Conservation (phyloP, 2,113 vertebrate species). For the Butorides virescens region DNA sequence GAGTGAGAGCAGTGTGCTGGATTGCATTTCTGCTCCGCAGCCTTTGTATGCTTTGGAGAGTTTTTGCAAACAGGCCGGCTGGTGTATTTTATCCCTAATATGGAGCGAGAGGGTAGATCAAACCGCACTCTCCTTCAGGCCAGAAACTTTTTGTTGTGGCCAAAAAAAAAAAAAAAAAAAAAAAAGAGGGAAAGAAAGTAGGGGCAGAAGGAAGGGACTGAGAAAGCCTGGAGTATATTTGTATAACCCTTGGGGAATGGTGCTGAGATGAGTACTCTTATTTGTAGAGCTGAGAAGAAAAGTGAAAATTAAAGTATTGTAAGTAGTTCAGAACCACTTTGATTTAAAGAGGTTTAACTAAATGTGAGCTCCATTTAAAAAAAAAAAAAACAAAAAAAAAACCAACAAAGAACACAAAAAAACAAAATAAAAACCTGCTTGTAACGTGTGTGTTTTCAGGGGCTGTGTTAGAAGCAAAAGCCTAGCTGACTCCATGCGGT, state of each 20-base stretch:
- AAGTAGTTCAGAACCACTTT: not conserved
- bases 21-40: slow-evolving; percentile 51
- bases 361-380: not conserved
- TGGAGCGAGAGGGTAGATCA: not conserved
- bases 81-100: slow-evolving; percentile 49
- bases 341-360: slow-evolving; percentile 21
- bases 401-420: too few species aligned
- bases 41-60: slow-evolving; percentile 53
- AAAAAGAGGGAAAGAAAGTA: not conserved
- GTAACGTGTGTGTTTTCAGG: not conserved
- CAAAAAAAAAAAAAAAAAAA: not conserved
- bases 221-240: not conserved
- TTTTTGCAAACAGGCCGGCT: slow-evolving; percentile 53
- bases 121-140: slow-evolving; percentile 30
- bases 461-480: slow-evolving; percentile 6
- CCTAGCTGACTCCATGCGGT: not conserved
- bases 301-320: slow-evolving; percentile 17
- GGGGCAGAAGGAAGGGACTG: not conserved
- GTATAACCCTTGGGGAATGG: not conserved
- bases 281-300: slow-evolving; percentile 7
- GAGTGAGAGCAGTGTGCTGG: slow-evolving; percentile 31
- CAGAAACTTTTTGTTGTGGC: slow-evolving; percentile 58
- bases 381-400: not conserved
- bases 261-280: slow-evolving; percentile 3
- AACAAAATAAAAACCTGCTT: not conserved